phyloP scores from a whole-genome alignment of 2,888 invertebrate species.

The Catotricha subobsoleta region DNA sequence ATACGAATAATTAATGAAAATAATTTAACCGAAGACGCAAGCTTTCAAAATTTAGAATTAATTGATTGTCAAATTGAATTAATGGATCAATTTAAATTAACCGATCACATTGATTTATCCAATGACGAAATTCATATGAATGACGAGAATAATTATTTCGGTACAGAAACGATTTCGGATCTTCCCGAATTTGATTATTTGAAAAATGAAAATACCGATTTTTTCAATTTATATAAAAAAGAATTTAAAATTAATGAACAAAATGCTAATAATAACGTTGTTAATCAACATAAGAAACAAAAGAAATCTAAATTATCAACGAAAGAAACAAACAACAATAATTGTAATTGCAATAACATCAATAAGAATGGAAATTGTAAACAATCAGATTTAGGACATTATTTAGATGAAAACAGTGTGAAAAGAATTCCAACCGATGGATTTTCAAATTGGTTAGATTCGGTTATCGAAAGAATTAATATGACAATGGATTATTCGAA shows the following conservation, averaged over 20 bases:
- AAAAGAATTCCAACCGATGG: slow-evolving; percentile 17
- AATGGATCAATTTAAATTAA: slow-evolving; percentile 25
- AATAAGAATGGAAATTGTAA: too few species aligned
- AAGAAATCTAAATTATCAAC: background rate
- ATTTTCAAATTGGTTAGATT: slow-evolving; percentile 54
- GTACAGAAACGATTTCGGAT: background rate
- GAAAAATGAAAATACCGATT: too few species aligned
- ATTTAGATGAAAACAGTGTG: slow-evolving; percentile 1
- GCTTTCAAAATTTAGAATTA: slow-evolving; percentile 16
- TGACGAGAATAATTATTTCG: background rate
- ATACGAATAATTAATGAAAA: background rate
- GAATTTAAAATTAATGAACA: too few species aligned
- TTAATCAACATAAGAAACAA: too few species aligned
- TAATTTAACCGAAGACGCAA: background rate
- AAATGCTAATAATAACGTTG: background rate
- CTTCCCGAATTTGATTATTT: too few species aligned
- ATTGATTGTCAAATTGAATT: slow-evolving; percentile 26
- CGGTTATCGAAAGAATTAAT: slow-evolving; percentile 60
- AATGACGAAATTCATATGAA: slow-evolving; percentile 18
- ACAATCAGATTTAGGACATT: background rate
- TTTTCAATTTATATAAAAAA: too few species aligned
- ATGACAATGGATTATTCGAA: slow-evolving; percentile 49
- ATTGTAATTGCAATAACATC: too few species aligned
- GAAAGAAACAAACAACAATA: too few species aligned
- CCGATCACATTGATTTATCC: slow-evolving; percentile 24